Evolutionary conservation across 2,888 invertebrate genomes (phyloP), one percentile per base, ranked within the genome.

Genomic region (Camptogramma bilineatum): DNA sequence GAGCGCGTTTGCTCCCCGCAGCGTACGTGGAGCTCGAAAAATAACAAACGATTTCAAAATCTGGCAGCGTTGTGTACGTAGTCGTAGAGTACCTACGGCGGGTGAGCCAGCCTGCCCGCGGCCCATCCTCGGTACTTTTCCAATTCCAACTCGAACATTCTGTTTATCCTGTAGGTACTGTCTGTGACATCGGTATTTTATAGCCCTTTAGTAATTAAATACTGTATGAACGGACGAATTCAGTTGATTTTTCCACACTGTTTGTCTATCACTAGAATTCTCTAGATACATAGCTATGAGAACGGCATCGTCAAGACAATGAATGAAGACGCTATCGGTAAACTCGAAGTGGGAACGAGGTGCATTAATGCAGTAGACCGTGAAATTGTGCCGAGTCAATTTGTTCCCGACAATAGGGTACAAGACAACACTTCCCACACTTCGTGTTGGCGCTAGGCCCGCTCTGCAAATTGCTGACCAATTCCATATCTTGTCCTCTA

Each of bases 11-110:
- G 88, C 87, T 89, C 85, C 88, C 87, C 86, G 77, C 81, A 75
- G 78, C 83, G 85, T 84, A 85, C 82, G 86, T 86, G 86, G 81
- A 81, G 83, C 81, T 86, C 86, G 82, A 91, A 91, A 91, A 92
- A 91, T 88, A 90, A 90, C 88, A 88, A 87, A 88, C 84, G 86
- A 87, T 91, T 91, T 86, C 79, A 85, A 88, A 92, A 88, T 85
- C 84, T 85, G 87, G 77, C 81, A 78, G 84, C 76, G 76, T 75
- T 80, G 76, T 78, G 73, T 79, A 75, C 68, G 73, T 79, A 76
- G 80, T 73, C 74, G 78, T 79, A 71, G 61, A 53, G 62, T 62
- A n/a, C n/a, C n/a, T n/a, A 53, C 48, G 10, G 54, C 60, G 58
- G 75, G 70, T 62, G 69, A 68, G 64, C 66, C 70, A 71, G 66